Percentiles rank a stretch among this genome's conserved stretches.
Conservation (phyloP, 2,113 vertebrate genomes). For the Apaloderma vittatum region DNA sequence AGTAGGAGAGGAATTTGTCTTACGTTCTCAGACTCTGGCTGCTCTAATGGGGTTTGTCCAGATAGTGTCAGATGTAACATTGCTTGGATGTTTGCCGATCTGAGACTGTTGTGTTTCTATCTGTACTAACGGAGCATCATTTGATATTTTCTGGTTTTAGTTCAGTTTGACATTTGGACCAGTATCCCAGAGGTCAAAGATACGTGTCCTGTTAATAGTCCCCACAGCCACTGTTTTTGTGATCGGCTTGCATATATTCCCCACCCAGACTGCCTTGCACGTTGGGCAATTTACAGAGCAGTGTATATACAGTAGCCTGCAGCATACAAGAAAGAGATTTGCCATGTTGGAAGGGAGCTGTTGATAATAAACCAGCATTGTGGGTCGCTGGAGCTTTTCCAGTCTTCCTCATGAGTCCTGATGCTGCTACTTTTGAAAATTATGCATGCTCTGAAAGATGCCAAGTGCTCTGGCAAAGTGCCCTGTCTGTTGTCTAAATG, state of each 20-base stretch:
- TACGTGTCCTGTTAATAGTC: neutral
- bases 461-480: slow-evolving; percentile 32
- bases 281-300: neutral
- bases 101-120: neutral
- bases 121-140: neutral
- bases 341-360: neutral
- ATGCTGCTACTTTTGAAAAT: slow-evolving; percentile 56
- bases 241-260: neutral
- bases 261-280: neutral
- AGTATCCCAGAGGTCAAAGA: neutral
- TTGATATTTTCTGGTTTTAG: neutral
- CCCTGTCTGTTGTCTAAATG: slow-evolving; percentile 19
- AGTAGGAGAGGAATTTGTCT: neutral
- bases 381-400: slow-evolving; percentile 47
- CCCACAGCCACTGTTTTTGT: neutral
- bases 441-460: neutral
- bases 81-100: neutral
- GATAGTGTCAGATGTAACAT: neutral
- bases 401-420: slow-evolving; percentile 9
- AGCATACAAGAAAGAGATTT: neutral
- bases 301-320: neutral
- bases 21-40: neutral
- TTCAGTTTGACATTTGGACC: neutral
- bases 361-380: slow-evolving; percentile 9
- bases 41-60: neutral